Base-by-base conservation (phyloP, 2,888 invertebrate species). In the Cancer borealis region DNA sequence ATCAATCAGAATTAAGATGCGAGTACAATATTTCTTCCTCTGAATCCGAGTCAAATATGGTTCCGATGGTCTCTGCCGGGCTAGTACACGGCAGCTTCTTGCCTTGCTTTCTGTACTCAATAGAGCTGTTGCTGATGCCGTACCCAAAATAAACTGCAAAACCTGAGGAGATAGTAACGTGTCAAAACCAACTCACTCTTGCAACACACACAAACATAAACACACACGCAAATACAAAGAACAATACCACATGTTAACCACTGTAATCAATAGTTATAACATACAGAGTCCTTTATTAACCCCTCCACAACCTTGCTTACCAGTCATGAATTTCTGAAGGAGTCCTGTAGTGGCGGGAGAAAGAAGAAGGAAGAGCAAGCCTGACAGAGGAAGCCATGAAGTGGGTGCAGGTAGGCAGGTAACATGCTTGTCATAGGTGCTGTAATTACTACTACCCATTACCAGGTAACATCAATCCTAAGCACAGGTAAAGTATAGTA, bases 1-100 rank as follows among this genome's bases (percentile, higher is more conserved):
- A 79, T 26, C 12, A 79, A 79, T 79, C 30, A 10, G 73, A 79
- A 79, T n/a, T 79, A n/a, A 79, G 73, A 30, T 88, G 92, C 6
- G 73, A 93, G 73, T 93, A 93, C 5, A 84, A 17, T 30, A 93
- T 89, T 79, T 93, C 93, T 39, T 93, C 93, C 46, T 93, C 93
- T 54, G 93, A 93, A 46, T 93, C 93, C 6, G 93, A 93, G 89
- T 93, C 93, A 47, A 93, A 93, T 45, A 93, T 73, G 49, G 93
- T 89, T 21, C 46, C 93, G 47, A 93, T 93, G 30, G 49, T 47
- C 6, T 47, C n/a, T 12, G 26, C 26, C 17, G 26, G 45, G 10
- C 26, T 66, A 26, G 60, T 3, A n/a, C 30, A 46, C 3, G 93
- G 93, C 21, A 88, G 93, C 30, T 14, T 73, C 46, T 66, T 54